Evolutionary conservation across 2,888 invertebrate genomes (phyloP), one percentile per base, ranked within the genome.

Genomic region (Helobdella robusta): DNA sequence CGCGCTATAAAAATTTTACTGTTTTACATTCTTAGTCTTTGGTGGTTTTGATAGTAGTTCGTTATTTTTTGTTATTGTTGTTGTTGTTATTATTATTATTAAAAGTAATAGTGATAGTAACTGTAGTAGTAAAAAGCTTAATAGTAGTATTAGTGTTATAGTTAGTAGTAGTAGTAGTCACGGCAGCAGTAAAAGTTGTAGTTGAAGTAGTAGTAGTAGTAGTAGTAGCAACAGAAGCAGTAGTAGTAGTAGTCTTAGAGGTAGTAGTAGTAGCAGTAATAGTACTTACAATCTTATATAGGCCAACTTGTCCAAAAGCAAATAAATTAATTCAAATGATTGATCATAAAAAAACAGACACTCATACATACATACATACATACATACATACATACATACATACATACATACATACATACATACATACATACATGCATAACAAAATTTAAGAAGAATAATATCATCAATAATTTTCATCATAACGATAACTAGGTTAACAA

Each of bases 311-410:
- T 15, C 15, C 58, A 28, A 23, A 23, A n/a, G 32, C 30, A 54
- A 15, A 25, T 23, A 23, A 18, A 50, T 8, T 50, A 50, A 23
- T 5, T n/a, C n/a, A n/a, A n/a, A n/a, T n/a, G n/a, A n/a, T n/a
- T n/a, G n/a, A n/a, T n/a, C n/a, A n/a, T n/a, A n/a, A n/a, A n/a
- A n/a, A n/a, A n/a, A 32, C 59, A 35, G n/a, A 11, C 59, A 56
- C 28, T 28, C 56, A 56, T 32, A 56, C 56, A 48, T 25, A 54
- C 60, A 40, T 44, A 61, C 60, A 52, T 32, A 61, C 66, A 61
- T 44, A 52, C 50, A 48, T 44, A 59, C 46, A 40, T 32, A 66
- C 60, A 61, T 5, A 66, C 60, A 52, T 44, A 61, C 60, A 52
- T 28, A 46, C 52, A 23, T 28, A 60, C 59, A 28, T 50, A 65